Evolutionary conservation across 2,888 invertebrate genomes (phyloP), one percentile per base, ranked within the genome.

Genomic region (Hirtodrosophila duncani): DNA sequence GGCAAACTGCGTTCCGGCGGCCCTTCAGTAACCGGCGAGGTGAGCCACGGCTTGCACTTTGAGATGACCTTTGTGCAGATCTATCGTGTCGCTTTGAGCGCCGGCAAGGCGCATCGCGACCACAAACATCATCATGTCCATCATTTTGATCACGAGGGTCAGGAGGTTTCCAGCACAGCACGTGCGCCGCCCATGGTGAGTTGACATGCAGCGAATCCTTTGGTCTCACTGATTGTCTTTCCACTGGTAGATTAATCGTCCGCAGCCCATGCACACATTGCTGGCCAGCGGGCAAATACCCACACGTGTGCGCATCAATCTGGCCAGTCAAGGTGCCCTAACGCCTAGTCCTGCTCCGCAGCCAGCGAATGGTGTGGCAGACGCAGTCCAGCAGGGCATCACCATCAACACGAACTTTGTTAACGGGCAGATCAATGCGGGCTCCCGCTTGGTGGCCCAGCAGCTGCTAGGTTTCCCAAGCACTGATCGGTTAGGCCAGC

Each of bases 111-210:
- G 0, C 94, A 95, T 87, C 92, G 91, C 63, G 94, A 94, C 80
- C 94, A 95, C 86, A 95, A 94, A 81, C 95, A 95, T 81, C 95
- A 95, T 82, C 94, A 95, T 85, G 94, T 91, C 0, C 94, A 94
- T 83, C 92, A 92, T 74, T 93, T 92, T 80, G 92, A 91, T 72
- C 93, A 93, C 81, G 91, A 93, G 60, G 93, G 93, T 0, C 90
- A 90, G 6, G 88, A 91, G 2, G 86, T 91, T 5, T 90, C 91
- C 29, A 88, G 90, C 0, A 89, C 89, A 1, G 88, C 88, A 0
- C 87, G 88, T 1, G 88, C 90, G 0, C 88, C 91, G 0, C 81
- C 82, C 20, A 53, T 67, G 56, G 86, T 86, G 58, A 68, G 79
- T 65, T 9, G 10, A 24, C 5, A 3, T 3, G 13, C 11, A 7